Percentiles rank a stretch among this genome's conserved stretches.
These are phyloP conservation scores for Galeopterus variegatus DNA, from an alignment of 2,113 vertebrate species.

Conservation along the genomic window DNA sequence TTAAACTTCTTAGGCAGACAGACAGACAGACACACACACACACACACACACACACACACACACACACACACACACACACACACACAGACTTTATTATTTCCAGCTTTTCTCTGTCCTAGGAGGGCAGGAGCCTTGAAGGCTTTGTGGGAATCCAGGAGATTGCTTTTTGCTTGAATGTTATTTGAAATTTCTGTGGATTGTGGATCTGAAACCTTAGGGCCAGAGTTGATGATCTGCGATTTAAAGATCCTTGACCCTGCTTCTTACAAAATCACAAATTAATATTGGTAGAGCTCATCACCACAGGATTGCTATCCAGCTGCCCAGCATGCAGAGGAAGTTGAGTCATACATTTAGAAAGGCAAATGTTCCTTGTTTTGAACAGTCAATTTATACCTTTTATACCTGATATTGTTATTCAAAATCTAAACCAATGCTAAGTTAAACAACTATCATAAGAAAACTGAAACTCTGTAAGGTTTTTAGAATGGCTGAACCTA, in stretches of 20 bases:
- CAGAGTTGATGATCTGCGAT: slow-evolving; percentile 29
- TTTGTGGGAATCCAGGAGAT: slow-evolving; percentile 1
- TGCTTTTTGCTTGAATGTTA: slow-evolving; percentile 37
- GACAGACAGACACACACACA: neutral
- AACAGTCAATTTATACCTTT: slow-evolving; percentile 18
- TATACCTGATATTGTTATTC: neutral
- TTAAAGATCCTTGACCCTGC: slow-evolving; percentile 56
- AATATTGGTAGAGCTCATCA: slow-evolving; percentile 4
- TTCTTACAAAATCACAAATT: slow-evolving; percentile 52
- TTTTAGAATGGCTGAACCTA: neutral
- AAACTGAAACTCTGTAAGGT: neutral
- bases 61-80: neutral
- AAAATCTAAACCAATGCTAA: slow-evolving; percentile 20
- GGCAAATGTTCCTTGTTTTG: neutral
- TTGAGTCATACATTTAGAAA: slow-evolving; percentile 51
- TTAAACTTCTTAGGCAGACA: neutral
- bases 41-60: neutral
- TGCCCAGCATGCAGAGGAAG: slow-evolving; percentile 1
- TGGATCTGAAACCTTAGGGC: slow-evolving; percentile 29
- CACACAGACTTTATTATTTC: neutral
- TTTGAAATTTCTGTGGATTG: slow-evolving; percentile 63
- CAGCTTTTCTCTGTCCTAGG: neutral
- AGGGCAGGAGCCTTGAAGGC: neutral
- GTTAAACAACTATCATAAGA: neutral
- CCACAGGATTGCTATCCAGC: neutral